Evolutionary conservation across 2,113 vertebrate species (phyloP), one percentile per base, ranked within the genome.

Genomic region (Casuarius casuarius): DNA sequence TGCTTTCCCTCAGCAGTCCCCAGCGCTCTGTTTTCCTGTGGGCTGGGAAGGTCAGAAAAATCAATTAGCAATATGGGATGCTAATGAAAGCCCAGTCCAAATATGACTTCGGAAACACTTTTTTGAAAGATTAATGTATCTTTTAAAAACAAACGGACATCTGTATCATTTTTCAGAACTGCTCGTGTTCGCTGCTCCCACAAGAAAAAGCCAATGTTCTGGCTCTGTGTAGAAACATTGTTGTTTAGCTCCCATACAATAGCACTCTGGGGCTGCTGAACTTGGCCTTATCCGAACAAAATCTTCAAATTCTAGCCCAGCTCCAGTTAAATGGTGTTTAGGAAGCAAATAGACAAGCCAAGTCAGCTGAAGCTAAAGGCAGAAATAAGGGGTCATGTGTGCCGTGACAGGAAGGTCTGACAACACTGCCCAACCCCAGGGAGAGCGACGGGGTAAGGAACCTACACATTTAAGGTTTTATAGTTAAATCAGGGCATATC

Each of bases 11-110:
- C 52, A 91, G 77, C 67, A 58, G 79, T 61, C 77, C 42, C 89
- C 82, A 85, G 84, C 1, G 0, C 89, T 28, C 83, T 92, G 86
- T 72, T 94, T 97, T 94, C 92, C n/a, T 89, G 85, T 2, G 23
- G 84, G 79, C 51, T 59, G 87, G 59, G 63, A 95, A 96, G 91
- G 96, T 96, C 89, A 96, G 88, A 92, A 96, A 97, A 96, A 96
- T 94, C 95, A 95, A 92, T 96, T 94, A 91, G 52, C 33, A 66
- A 40, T 95, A 96, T 42, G 84, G 75, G 75, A 76, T 76, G 58
- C 61, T 89, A 94, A 58, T 0, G 2, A 89, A 95, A 92, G 54
- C 86, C 63, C 67, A 91, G 78, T 58, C 92, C 72, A 91, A 96
- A 94, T 14, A n/a, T 44, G 85, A 77, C 86, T 93, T 96, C 80